Percentiles rank a stretch among this genome's conserved stretches.
Evolutionary conservation across 2,113 vertebrate species (phyloP).

Genomic region (Origma solitaria): DNA sequence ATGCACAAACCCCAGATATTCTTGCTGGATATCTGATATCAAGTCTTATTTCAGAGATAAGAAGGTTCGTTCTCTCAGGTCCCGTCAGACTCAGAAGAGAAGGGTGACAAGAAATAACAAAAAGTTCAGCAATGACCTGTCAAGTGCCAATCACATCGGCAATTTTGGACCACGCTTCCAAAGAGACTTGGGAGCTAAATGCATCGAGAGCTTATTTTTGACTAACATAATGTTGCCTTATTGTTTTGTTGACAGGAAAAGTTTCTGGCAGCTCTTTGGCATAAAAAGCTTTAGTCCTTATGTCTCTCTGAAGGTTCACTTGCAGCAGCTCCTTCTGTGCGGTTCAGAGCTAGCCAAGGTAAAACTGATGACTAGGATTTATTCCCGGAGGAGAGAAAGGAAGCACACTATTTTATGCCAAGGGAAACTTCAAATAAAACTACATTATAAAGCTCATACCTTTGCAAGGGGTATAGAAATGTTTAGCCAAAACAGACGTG

Average conservation of each 20-base stretch:
- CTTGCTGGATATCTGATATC: not conserved
- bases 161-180: not conserved
- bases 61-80: not conserved
- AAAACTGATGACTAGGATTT: not conserved
- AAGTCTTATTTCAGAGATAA: not conserved
- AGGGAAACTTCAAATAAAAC: not conserved
- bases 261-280: slow-evolving; percentile 2
- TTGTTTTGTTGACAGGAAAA: slow-evolving; percentile 18
- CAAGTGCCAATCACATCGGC: slow-evolving; percentile 28
- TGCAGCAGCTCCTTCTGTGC: not conserved
- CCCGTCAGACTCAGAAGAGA: not conserved
- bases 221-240: slow-evolving; percentile 4
- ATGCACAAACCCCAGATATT: not conserved
- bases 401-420: not conserved
- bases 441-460: not conserved
- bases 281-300: not conserved
- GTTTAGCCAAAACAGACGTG: not conserved
- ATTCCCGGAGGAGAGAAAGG: not conserved
- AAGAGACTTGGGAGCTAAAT: slow-evolving; percentile 11
- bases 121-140: not conserved
- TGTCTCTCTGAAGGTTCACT: not conserved
- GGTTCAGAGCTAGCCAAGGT: not conserved
- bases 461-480: not conserved
- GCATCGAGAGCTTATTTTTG: not conserved
- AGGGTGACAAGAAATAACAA: slow-evolving; percentile 1